Percentiles rank a stretch among this genome's conserved stretches.
Conservation (phyloP, 2,797 vertebrate species). For the Orestias chungarensis region DNA sequence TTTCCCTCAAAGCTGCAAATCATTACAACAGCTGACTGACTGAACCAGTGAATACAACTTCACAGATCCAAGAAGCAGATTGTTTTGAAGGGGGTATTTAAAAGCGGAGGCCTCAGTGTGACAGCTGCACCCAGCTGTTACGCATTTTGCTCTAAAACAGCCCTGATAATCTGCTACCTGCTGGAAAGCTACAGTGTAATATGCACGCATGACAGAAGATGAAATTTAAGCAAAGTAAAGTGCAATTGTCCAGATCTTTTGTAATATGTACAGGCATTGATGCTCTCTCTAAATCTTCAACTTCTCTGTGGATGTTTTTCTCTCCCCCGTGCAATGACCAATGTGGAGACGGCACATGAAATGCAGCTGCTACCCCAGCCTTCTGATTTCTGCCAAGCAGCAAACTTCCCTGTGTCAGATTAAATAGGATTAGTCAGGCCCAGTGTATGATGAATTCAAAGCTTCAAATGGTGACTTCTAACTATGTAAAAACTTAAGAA, state of each 20-base stretch:
- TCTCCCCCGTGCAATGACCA: conserved; percentile 62
- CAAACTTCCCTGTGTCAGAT: conserved; percentile 79
- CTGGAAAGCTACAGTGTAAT: conserved; percentile 10
- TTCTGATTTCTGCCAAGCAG: conserved; percentile 70
- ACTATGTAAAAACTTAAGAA: conserved; percentile 61
- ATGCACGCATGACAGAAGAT: too few relatives aligned
- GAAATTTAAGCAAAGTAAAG: conserved; percentile 12
- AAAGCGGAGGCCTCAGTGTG: conserved; percentile 40
- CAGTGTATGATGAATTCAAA: conserved; percentile 72
- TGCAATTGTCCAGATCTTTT: background rate
- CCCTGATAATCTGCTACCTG: conserved; percentile 67
- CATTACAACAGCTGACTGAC: conserved; percentile 47
- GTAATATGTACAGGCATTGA: conserved; percentile 84
- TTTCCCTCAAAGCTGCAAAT: conserved; percentile 47
- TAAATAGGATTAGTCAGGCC: conserved; percentile 75
- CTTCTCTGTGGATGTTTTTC: conserved; percentile 79
- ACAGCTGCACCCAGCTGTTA: conserved; percentile 85
- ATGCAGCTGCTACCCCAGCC: conserved; percentile 58
- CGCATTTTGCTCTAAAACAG: conserved; percentile 61
- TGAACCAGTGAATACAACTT: conserved; percentile 42
- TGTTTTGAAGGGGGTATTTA: conserved; percentile 35
- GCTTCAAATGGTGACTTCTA: conserved; percentile 68
- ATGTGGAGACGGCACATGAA: conserved; percentile 54
- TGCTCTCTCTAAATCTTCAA: conserved; percentile 69
- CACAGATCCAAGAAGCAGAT: conserved; percentile 32